These are phyloP conservation scores for Hetaerina americana DNA, from an alignment of 1,140 invertebrate species.

Conservation along the genomic window DNA sequence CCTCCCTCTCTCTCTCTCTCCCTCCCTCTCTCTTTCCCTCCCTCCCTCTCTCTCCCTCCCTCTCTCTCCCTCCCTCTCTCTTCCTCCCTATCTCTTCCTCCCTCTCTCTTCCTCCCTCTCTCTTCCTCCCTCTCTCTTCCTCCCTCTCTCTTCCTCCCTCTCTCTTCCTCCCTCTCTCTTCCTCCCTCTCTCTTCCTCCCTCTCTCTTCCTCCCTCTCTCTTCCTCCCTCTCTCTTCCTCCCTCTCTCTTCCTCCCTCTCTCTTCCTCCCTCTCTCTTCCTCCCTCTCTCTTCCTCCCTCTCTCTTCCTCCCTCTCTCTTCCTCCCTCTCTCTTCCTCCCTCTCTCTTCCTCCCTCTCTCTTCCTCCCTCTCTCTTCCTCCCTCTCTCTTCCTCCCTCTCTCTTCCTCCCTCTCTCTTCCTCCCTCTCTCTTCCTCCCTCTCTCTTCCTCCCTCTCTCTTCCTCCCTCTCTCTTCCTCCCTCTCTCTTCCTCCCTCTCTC, in stretches of 20 bases:
- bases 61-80: neutral
- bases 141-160: neutral
- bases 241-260: slow-evolving; percentile 9
- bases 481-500: neutral
- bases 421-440: slow-evolving; percentile 8
- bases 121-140: neutral
- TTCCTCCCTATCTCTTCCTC: neutral
- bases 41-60: neutral
- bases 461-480: neutral
- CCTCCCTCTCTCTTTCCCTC: neutral
- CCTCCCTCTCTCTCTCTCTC: neutral
- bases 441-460: neutral
- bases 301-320: slow-evolving; percentile 10
- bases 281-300: slow-evolving; percentile 9
- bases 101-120: neutral
- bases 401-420: slow-evolving; percentile 10
- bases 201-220: slow-evolving; percentile 8
- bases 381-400: slow-evolving; percentile 7
- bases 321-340: neutral
- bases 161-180: neutral
- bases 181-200: neutral
- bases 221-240: slow-evolving; percentile 5
- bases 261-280: slow-evolving; percentile 5
- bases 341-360: slow-evolving; percentile 9
- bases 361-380: slow-evolving; percentile 10